phyloP scores from a whole-genome alignment of 2,888 invertebrate species.

The Parnassius smintheus region DNA sequence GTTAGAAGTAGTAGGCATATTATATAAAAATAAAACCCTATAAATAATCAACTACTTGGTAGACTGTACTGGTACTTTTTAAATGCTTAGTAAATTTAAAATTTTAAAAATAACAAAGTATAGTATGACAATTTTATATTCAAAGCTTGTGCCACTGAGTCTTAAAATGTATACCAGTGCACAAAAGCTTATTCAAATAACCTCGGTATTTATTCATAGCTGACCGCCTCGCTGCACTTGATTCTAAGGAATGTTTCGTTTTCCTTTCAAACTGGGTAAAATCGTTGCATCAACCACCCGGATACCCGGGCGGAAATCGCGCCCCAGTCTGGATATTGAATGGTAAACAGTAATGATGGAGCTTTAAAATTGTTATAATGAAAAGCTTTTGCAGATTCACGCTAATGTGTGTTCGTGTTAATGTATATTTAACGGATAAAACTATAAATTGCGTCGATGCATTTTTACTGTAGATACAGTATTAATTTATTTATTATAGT shows the following conservation, averaged over 20 bases:
- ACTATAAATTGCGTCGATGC: no score
- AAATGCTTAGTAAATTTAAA: no score
- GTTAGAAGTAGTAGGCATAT: no score
- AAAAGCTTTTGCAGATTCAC: slow-evolving; percentile 16
- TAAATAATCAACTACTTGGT: no score
- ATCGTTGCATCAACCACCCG: slow-evolving; percentile 35
- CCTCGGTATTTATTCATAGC: slow-evolving; percentile 34
- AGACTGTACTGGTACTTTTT: no score
- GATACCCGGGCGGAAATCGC: slow-evolving; percentile 35
- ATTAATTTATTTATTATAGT: no score
- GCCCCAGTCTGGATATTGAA: slow-evolving; percentile 48
- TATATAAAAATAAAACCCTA: no score
- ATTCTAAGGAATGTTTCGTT: slow-evolving; percentile 43
- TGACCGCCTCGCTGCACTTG: slow-evolving; percentile 35
- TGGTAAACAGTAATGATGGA: slow-evolving; percentile 39
- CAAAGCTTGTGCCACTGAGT: slow-evolving; percentile 5
- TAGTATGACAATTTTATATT: slow-evolving; percentile 8
- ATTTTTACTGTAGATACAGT: no score
- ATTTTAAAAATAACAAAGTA: no score
- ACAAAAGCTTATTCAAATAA: slow-evolving; percentile 32
- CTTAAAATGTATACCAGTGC: slow-evolving; percentile 30
- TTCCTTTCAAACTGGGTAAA: slow-evolving; percentile 40
- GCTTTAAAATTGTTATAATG: slow-evolving; percentile 20
- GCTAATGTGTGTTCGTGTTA: no score
- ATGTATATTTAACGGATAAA: not conserved